A percentile compares a stretch with the other conserved stretches of the same genome.
phyloP scores from a whole-genome alignment of 2,888 invertebrate species.

The Apantesis nais region DNA sequence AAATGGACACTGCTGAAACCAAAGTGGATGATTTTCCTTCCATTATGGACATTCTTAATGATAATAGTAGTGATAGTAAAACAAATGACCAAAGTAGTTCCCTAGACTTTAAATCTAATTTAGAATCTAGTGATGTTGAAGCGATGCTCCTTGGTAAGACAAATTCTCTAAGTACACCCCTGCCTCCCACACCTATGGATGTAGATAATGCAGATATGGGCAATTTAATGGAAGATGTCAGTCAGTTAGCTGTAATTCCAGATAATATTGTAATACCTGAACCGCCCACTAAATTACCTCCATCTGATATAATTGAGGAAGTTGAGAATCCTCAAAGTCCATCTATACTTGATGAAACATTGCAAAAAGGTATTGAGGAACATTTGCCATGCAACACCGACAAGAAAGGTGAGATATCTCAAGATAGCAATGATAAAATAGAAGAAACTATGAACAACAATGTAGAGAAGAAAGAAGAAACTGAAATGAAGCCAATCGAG shows the following conservation, averaged over 20 bases:
- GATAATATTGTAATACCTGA: slow-evolving; percentile 37
- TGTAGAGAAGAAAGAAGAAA: slow-evolving; percentile 22
- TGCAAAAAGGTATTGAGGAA: slow-evolving; percentile 72
- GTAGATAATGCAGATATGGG: slow-evolving; percentile 63
- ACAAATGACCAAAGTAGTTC: slow-evolving; percentile 57
- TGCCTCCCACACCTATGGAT: slow-evolving; percentile 61
- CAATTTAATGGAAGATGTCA: slow-evolving; percentile 62
- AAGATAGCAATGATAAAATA: not conserved
- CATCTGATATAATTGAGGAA: slow-evolving; percentile 47
- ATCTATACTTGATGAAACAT: slow-evolving; percentile 74
- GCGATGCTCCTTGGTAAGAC: slow-evolving; percentile 77
- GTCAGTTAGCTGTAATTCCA: slow-evolving; percentile 53
- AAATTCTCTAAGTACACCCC: slow-evolving; percentile 47
- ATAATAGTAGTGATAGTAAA: slow-evolving; percentile 60
- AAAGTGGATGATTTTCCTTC: slow-evolving; percentile 79
- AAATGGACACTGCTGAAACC: slow-evolving; percentile 57
- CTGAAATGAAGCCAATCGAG: slow-evolving; percentile 32
- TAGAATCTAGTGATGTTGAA: slow-evolving; percentile 80
- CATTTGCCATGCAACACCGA: slow-evolving; percentile 55
- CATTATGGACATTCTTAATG: slow-evolving; percentile 81
- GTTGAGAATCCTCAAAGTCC: slow-evolving; percentile 71
- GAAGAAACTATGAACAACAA: not conserved
- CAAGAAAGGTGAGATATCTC: slow-evolving; percentile 27
- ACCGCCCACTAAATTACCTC: slow-evolving; percentile 40
- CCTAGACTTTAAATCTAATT: slow-evolving; percentile 62